These are phyloP conservation scores for Drosophila rufa DNA, from an alignment of 1,140 invertebrate species.

Conservation along the genomic window DNA sequence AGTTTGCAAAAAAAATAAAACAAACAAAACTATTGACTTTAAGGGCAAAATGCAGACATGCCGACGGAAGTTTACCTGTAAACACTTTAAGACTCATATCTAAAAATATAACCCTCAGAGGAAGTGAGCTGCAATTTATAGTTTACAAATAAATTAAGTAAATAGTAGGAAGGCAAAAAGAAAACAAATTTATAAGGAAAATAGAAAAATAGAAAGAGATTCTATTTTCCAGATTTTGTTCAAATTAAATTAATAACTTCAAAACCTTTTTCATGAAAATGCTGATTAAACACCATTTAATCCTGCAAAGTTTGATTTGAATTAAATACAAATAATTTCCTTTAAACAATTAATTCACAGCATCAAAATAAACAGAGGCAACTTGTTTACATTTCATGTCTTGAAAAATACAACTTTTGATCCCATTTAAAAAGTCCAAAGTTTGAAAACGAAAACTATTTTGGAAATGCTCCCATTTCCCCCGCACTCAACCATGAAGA, in stretches of 20 bases:
- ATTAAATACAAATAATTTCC: not conserved
- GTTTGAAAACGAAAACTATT: not conserved
- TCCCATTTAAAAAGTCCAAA: not conserved
- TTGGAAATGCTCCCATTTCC: slow-evolving; percentile 15
- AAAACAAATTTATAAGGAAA: too few relatives aligned
- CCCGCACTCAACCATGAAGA: slow-evolving; percentile 17
- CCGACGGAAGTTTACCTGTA: slow-evolving; percentile 21
- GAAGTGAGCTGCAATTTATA: not conserved
- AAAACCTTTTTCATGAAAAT: too few relatives aligned
- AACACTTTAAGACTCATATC: not conserved
- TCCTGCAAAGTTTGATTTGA: not conserved
- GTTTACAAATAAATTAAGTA: not conserved
- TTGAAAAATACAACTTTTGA: not conserved
- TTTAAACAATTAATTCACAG: not conserved
- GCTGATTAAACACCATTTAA: not conserved
- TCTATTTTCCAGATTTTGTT: too few relatives aligned
- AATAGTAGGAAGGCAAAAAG: not conserved
- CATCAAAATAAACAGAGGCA: not conserved
- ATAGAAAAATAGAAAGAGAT: too few relatives aligned
- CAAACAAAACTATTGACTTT: slow-evolving; percentile 1
- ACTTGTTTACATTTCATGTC: not conserved
- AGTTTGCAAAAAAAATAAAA: not conserved
- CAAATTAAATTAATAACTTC: too few relatives aligned
- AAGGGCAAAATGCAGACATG: not conserved
- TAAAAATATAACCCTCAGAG: not conserved